phyloP scores from a whole-genome alignment of 2,888 invertebrate genomes.

The Incurvaria masculella region DNA sequence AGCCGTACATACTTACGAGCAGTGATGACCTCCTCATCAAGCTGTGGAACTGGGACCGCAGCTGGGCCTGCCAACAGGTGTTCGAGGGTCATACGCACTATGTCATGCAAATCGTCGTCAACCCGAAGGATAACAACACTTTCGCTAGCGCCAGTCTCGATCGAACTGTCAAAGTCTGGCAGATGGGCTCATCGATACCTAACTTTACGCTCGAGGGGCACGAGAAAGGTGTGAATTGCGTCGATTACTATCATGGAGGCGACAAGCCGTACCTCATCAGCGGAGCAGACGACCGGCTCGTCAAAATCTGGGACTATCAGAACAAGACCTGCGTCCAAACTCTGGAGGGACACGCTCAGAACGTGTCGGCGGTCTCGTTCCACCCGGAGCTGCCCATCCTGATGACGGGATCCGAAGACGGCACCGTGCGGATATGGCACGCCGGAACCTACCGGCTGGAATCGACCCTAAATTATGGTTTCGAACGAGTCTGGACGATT shows the following conservation, averaged over 20 bases:
- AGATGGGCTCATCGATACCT: slow-evolving; percentile 93
- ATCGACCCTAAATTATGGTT: slow-evolving; percentile 95
- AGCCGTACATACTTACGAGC: slow-evolving; percentile 94
- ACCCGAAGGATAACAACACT: slow-evolving; percentile 99
- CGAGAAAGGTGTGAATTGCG: slow-evolving; percentile 98
- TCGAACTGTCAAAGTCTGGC: slow-evolving; percentile 98
- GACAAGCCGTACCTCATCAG: slow-evolving; percentile 99
- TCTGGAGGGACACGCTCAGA: slow-evolving; percentile 94
- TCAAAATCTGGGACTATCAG: slow-evolving; percentile 99
- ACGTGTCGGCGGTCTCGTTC: slow-evolving; percentile 93
- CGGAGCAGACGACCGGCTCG: slow-evolving; percentile 95
- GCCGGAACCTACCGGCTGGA: slow-evolving; percentile 97
- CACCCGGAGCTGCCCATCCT: slow-evolving; percentile 98
- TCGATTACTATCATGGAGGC: slow-evolving; percentile 98
- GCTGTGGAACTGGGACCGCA: slow-evolving; percentile 99
- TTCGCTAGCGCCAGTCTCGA: slow-evolving; percentile 99
- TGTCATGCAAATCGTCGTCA: slow-evolving; percentile 99
- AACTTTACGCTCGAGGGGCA: slow-evolving; percentile 98
- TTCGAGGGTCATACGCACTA: slow-evolving; percentile 99
- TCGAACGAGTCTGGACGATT: slow-evolving; percentile 98
- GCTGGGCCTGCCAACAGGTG: slow-evolving; percentile 97
- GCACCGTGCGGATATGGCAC: slow-evolving; percentile 97
- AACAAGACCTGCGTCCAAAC: slow-evolving; percentile 99
- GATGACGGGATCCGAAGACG: slow-evolving; percentile 96
- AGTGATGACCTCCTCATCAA: slow-evolving; percentile 99